Percentiles rank a stretch among this genome's conserved stretches.
phyloP scores from a whole-genome alignment of 2,797 vertebrate genomes.

The Scomberomorus guttatus region DNA sequence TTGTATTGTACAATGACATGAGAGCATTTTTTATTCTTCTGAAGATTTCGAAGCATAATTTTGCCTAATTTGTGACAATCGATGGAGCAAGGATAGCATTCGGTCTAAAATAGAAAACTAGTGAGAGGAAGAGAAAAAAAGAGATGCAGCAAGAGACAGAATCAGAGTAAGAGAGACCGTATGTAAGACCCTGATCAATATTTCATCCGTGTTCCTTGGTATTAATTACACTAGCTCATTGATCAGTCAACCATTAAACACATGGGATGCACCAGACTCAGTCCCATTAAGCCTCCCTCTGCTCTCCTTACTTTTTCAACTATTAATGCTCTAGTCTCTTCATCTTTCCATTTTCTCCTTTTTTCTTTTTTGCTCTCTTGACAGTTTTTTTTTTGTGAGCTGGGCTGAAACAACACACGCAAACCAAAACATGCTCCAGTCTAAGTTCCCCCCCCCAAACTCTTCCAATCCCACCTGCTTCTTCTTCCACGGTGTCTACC shows the following conservation, averaged over 20 bases:
- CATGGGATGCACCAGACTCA: constrained; percentile 43
- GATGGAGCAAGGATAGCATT: constrained; percentile 17
- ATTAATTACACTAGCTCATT: constrained; percentile 79
- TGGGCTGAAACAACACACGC: constrained; percentile 11
- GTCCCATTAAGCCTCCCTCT: constrained; percentile 47
- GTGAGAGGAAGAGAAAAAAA: constrained; percentile 4
- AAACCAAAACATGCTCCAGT: constrained; percentile 27
- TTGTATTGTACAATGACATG: constrained; percentile 44
- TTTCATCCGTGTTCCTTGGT: constrained; percentile 65
- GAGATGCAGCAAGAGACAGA: constrained; percentile 19
- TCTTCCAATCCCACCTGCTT: constrained; percentile 12
- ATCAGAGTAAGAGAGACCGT: constrained; percentile 27
- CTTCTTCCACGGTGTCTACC: neutral
- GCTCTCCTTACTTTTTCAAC: constrained; percentile 11
- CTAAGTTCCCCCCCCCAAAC: neutral
- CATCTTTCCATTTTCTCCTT: neutral
- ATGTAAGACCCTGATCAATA: constrained; percentile 69
- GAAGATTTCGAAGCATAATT: constrained; percentile 46
- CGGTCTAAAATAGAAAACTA: constrained; percentile 15
- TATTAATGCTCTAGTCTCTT: constrained; percentile 16
- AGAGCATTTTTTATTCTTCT: constrained; percentile 47
- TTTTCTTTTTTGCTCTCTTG: neutral
- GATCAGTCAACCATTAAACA: constrained; percentile 74
- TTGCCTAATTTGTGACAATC: constrained; percentile 49
- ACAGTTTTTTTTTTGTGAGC: neutral